These are phyloP conservation scores for Drosophila simulans DNA, from an alignment of 1,140 invertebrate species.

Conservation along the genomic window DNA sequence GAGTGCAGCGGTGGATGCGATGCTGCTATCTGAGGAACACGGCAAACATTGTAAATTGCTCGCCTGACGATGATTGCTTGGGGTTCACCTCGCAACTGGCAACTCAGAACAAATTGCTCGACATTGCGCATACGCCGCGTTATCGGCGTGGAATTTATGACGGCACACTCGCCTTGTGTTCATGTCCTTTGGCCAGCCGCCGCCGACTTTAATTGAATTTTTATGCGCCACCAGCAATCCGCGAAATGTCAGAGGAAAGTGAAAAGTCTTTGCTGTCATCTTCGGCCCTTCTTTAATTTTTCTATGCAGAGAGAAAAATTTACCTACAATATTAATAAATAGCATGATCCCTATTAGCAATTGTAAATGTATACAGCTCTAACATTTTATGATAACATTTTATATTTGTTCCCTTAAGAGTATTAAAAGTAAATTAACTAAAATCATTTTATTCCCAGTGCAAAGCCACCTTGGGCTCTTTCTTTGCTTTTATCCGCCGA, in stretches of 20 bases:
- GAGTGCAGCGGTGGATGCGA: slow-evolving; percentile 45
- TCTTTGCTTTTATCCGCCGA: slow-evolving; percentile 11
- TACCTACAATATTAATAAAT: too few species aligned
- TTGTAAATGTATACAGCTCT: too few species aligned
- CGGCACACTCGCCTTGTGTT: slow-evolving; percentile 48
- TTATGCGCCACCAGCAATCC: slow-evolving; percentile 38
- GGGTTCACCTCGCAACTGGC: slow-evolving; percentile 18
- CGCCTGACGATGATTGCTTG: slow-evolving; percentile 38
- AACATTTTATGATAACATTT: too few species aligned
- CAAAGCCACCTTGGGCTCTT: background rate
- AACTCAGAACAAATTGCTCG: slow-evolving; percentile 32
- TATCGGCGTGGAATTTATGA: slow-evolving; percentile 67
- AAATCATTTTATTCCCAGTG: slow-evolving; percentile 2
- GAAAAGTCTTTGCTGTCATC: slow-evolving; percentile 33
- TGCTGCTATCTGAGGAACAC: slow-evolving; percentile 43
- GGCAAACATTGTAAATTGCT: slow-evolving; percentile 61
- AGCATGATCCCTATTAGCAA: too few species aligned
- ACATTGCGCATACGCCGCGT: slow-evolving; percentile 68
- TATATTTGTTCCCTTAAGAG: background rate
- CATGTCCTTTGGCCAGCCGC: slow-evolving; percentile 25
- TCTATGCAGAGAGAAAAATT: background rate
- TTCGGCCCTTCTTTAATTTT: background rate
- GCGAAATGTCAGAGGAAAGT: slow-evolving; percentile 6
- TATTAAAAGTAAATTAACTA: background rate
- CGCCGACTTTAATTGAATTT: slow-evolving; percentile 61